Base-by-base conservation (phyloP, 2,888 invertebrate genomes). In the Lycia hirtaria region DNA sequence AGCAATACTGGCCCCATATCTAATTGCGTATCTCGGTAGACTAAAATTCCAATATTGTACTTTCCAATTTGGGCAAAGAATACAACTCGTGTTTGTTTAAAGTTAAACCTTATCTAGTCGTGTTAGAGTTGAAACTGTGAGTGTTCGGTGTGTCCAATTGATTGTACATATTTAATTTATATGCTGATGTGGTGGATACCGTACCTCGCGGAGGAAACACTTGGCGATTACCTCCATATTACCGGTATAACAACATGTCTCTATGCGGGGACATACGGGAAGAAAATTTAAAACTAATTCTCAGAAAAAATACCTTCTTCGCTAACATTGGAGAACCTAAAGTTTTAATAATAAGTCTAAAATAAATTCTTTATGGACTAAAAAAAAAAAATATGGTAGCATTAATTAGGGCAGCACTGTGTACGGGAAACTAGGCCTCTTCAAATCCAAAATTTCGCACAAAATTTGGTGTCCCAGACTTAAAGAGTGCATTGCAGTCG, bases 201-300 rank as follows among this genome's bases (percentile, higher is more conserved):
- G 74, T 77, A 79, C 74, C 72, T 78, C 72, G 75, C 75, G 76
- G 75, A 79, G 83, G 83, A 85, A 83, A 87, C 78, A 81, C 72
- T 81, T 76, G 78, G 73, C 68, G 67, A 78, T 77, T 81, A 80
- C 76, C 74, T 71, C 67, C 73, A 71, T 71, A 69, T 76, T 81
- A 79, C 79, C 70, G 69, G 77, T 75, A 71, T 76, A 64, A 76
- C 75, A 72, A 72, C 73, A 72, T 78, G 75, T 78, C 71, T 56
- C 60, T 40, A 37, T 51, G 9, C 2, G 38, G 51, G 3, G 45
- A 65, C 28, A 60, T 47, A 66, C 59, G 60, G 52, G 6, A 4
- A 10, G 1, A 10, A 3, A 22, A 15, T 43, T 38, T n/a, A 19
- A 30, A 37, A 10, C n/a, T n/a, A n/a, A n/a, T n/a, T n/a, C n/a